These are phyloP conservation scores for Xestia c-nigrum DNA, from an alignment of 2,888 invertebrate species.

Conservation along the genomic window DNA sequence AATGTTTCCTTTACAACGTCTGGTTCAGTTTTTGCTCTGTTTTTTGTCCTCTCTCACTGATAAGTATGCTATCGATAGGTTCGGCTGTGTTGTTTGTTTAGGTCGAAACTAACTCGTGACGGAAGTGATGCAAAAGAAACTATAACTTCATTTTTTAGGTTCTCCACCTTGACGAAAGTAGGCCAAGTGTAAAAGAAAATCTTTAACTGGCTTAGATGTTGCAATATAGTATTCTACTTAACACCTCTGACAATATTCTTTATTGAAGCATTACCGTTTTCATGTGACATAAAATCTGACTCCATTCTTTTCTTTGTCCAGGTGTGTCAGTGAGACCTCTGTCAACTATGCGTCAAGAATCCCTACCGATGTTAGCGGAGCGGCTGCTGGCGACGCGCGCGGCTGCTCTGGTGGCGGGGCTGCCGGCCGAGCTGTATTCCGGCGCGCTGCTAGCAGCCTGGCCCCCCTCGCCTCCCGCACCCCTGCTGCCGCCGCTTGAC, in stretches of 20 bases:
- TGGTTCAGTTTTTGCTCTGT: constrained; percentile 85
- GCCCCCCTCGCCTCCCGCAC: constrained; percentile 90
- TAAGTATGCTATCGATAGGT: constrained; percentile 90
- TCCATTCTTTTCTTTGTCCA: constrained; percentile 67
- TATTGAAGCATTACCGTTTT: not conserved
- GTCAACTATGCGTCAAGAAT: constrained; percentile 88
- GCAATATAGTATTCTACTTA: not conserved
- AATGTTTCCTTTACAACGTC: constrained; percentile 88
- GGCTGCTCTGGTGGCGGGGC: constrained; percentile 89
- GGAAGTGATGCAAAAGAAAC: constrained; percentile 82
- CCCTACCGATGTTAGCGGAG: constrained; percentile 88
- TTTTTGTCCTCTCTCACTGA: constrained; percentile 85
- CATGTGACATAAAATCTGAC: constrained; percentile 8
- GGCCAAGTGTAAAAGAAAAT: constrained; percentile 19
- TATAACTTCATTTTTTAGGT: constrained; percentile 53
- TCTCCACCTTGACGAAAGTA: constrained; percentile 43
- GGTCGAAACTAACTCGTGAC: constrained; percentile 83
- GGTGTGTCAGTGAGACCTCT: constrained; percentile 89
- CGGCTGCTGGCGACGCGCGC: constrained; percentile 90
- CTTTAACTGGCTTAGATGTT: not conserved
- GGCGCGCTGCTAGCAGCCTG: constrained; percentile 91
- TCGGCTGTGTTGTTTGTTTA: constrained; percentile 85
- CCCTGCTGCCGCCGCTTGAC: constrained; percentile 88
- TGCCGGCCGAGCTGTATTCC: constrained; percentile 92
- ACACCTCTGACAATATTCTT: not conserved